phyloP scores from a whole-genome alignment of 2,797 vertebrate species.

The Crossoptilon crossoptilon region DNA sequence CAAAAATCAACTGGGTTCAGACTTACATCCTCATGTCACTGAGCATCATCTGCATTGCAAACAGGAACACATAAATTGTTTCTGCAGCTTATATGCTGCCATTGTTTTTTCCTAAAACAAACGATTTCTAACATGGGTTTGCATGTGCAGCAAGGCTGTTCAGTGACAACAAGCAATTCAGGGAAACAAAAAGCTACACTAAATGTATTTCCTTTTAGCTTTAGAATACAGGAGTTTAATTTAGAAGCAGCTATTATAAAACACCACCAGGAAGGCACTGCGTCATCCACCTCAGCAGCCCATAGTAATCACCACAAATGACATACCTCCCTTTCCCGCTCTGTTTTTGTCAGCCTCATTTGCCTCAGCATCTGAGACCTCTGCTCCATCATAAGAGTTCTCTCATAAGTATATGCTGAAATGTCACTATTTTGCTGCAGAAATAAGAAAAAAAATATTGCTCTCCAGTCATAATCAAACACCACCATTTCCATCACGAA shows the following conservation, averaged over 20 bases:
- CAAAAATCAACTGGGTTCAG: not conserved
- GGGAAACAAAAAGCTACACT: not conserved
- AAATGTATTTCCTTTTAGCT: not conserved
- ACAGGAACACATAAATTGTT: not conserved
- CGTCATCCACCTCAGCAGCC: not conserved
- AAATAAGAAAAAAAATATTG: not conserved
- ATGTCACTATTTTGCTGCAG: slow-evolving; percentile 95
- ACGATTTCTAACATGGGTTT: not conserved
- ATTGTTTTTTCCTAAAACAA: not conserved
- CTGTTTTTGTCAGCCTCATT: slow-evolving; percentile 95
- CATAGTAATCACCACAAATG: not conserved
- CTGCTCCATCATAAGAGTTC: slow-evolving; percentile 99
- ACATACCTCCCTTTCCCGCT: slow-evolving; percentile 92
- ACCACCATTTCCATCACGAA: not conserved
- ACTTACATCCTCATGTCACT: not conserved
- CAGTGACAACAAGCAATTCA: not conserved
- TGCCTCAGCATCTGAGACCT: slow-evolving; percentile 98
- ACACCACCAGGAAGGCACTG: not conserved
- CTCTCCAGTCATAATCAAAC: not conserved
- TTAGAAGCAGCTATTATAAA: not conserved
- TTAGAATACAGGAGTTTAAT: not conserved
- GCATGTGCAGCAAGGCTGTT: not conserved
- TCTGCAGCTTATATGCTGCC: not conserved
- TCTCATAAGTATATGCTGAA: slow-evolving; percentile 97
- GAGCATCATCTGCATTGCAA: not conserved